A percentile compares a stretch with the other conserved stretches of the same genome.
Conservation (phyloP, 1,140 invertebrate genomes). For the Pemphigus obesinymphae region DNA sequence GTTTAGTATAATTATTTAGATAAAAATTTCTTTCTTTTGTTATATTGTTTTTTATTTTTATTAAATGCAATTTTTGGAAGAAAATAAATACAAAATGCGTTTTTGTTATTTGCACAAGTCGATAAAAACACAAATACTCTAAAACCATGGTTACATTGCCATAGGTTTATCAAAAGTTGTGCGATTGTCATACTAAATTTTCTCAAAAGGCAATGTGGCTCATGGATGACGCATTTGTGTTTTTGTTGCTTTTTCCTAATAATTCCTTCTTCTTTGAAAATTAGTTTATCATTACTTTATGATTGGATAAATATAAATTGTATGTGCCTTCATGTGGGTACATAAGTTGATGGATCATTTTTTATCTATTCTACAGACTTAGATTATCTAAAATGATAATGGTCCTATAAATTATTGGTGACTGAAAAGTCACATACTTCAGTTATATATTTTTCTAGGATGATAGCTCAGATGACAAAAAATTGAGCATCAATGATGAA, state of each 20-base stretch:
- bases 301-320: not conserved
- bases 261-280: not conserved
- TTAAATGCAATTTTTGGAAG: constrained; percentile 38
- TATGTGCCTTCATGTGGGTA: not conserved
- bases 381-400: not conserved
- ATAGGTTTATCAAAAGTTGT: constrained; percentile 38
- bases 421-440: not conserved
- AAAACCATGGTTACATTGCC: constrained; percentile 45
- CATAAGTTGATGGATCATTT: not conserved
- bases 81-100: constrained; percentile 31
- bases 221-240: constrained; percentile 46
- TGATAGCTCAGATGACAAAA: constrained; percentile 36
- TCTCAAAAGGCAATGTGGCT: constrained; percentile 44
- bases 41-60: constrained; percentile 39
- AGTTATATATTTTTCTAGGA: constrained; percentile 32
- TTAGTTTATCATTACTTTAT: not conserved
- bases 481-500: not conserved
- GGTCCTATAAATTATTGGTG: not conserved
- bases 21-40: constrained; percentile 34
- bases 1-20: constrained; percentile 39
- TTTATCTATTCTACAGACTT: not conserved
- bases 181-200: not conserved
- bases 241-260: constrained; percentile 36
- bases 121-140: constrained; percentile 45
- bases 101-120: constrained; percentile 39